Conservation (phyloP, 2,888 invertebrate genomes). For the Epinotia nisella region DNA sequence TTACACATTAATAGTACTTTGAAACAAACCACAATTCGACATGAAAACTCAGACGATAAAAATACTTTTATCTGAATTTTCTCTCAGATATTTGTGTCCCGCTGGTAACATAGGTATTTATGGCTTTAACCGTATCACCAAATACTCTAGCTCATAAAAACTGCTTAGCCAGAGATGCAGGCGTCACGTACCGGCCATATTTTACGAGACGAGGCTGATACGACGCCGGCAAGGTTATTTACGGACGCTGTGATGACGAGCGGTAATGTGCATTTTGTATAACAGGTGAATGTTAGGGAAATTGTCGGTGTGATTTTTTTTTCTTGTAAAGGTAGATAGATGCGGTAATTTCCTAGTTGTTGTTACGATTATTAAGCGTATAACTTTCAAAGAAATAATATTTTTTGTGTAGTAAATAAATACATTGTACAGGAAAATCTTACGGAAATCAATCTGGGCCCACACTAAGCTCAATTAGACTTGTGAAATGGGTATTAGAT, state of each 20-base stretch:
- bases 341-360: not conserved
- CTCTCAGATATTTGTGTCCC: not conserved
- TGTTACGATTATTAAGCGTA: not conserved
- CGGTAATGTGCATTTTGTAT: conserved; percentile 10
- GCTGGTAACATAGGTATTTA: not conserved
- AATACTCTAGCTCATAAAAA: conserved; percentile 22
- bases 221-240: conserved; percentile 1
- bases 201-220: conserved; percentile 7
- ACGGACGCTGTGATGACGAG: conserved; percentile 9
- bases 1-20: too few species aligned
- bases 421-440: too few species aligned
- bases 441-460: too few species aligned
- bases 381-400: not conserved
- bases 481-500: too few species aligned
- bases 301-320: not conserved
- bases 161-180: conserved; percentile 22
- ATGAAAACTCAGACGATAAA: too few species aligned
- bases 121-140: not conserved
- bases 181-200: conserved; percentile 26
- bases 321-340: not conserved
- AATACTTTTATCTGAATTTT: not conserved
- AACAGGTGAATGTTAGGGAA: conserved; percentile 4
- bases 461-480: too few species aligned
- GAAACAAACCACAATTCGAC: too few species aligned
- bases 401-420: too few species aligned